Conservation (phyloP, 1,140 invertebrate genomes). For the Lepidurus arcticus region DNA sequence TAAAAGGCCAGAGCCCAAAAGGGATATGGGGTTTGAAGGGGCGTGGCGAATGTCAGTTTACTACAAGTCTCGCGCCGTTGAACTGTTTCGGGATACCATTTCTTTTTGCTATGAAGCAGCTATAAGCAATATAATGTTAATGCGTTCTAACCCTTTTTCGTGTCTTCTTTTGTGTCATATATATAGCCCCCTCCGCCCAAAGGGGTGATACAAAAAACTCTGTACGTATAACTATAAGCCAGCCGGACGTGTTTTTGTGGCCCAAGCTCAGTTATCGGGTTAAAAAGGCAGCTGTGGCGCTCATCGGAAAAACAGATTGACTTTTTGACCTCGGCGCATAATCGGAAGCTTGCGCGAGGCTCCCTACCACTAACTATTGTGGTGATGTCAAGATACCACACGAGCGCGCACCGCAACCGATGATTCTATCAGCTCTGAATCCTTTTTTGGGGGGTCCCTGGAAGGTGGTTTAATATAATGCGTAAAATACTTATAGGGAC, state of each 20-base stretch:
- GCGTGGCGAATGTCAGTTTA: slow-evolving; percentile 18
- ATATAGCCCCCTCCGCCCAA: no score
- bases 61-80: not conserved
- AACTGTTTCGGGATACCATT: not conserved
- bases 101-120: not conserved
- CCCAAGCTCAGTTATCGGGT: not conserved
- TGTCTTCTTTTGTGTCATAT: slow-evolving; percentile 8
- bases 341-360: not conserved
- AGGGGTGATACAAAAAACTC: not conserved
- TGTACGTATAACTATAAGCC: not conserved
- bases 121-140: not conserved
- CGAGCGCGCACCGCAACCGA: slow-evolving; percentile 6
- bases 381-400: slow-evolving; percentile 1
- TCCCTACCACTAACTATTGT: not conserved
- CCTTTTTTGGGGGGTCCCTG: not conserved
- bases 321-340: slow-evolving; percentile 5
- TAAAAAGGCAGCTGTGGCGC: slow-evolving; percentile 7
- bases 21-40: not conserved
- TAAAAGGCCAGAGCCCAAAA: not conserved
- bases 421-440: not conserved
- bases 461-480: not conserved
- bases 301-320: not conserved
- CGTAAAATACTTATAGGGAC: not conserved
- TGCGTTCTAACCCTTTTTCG: slow-evolving; percentile 3
- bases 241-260: slow-evolving; percentile 4